Evolutionary conservation across 2,888 invertebrate species (phyloP).

Genomic region (Galerucella calmariensis): DNA sequence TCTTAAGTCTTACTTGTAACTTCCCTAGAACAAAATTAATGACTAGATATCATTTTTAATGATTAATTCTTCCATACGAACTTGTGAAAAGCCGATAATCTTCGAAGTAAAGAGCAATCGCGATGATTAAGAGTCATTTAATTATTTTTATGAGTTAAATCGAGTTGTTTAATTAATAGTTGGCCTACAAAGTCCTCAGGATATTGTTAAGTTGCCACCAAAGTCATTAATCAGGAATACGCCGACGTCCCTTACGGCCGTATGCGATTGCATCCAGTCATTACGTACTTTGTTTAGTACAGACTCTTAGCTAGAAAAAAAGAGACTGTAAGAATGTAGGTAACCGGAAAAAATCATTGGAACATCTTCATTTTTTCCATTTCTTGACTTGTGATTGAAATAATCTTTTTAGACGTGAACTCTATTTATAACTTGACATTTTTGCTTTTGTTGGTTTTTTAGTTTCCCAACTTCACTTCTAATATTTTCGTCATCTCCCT

Average conservation of each 20-base stretch:
- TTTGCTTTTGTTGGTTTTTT: too few relatives aligned
- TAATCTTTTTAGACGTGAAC: too few relatives aligned
- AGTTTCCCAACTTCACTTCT: too few relatives aligned
- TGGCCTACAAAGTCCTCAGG: conserved; percentile 54
- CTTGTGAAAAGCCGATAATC: conserved; percentile 39
- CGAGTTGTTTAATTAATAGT: conserved; percentile 60
- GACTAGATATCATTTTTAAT: conserved; percentile 19
- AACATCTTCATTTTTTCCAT: too few relatives aligned
- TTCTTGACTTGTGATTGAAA: too few relatives aligned
- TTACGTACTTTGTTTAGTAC: conserved; percentile 50
- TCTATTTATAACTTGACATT: too few relatives aligned
- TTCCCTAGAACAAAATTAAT: conserved; percentile 13
- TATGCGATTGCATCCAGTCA: conserved; percentile 54
- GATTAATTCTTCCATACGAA: conserved; percentile 29
- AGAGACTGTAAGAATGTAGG: not conserved
- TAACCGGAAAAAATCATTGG: too few relatives aligned
- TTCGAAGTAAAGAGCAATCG: conserved; percentile 42
- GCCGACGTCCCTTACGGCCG: conserved; percentile 53
- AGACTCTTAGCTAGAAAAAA: conserved; percentile 24
- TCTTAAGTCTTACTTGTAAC: not conserved
- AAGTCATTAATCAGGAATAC: conserved; percentile 58
- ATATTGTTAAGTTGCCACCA: conserved; percentile 59
- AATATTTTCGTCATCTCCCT: too few relatives aligned
- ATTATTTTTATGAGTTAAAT: conserved; percentile 59
- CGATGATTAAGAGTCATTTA: conserved; percentile 57